These are phyloP conservation scores for Ophion ventricosus DNA, from an alignment of 2,888 invertebrate species.

Conservation along the genomic window DNA sequence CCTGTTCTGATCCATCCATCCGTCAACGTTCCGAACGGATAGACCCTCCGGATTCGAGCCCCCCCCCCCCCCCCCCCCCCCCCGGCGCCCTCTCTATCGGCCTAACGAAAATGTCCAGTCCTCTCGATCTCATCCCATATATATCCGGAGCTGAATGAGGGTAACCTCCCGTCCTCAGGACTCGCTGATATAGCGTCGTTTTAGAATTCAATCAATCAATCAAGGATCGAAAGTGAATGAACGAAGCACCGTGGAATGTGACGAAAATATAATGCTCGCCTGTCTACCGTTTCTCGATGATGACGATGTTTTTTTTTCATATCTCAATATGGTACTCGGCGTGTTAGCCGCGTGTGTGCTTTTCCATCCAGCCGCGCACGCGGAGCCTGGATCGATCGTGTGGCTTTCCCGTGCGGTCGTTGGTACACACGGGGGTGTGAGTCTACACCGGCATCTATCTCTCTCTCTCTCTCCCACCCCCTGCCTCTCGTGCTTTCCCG, in stretches of 20 bases:
- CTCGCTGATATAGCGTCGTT: too few relatives aligned
- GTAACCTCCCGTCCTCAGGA: too few relatives aligned
- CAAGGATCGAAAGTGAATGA: too few relatives aligned
- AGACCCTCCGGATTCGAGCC: conserved; percentile 1
- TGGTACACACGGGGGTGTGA: conserved; percentile 40
- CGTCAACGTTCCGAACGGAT: conserved; percentile 2
- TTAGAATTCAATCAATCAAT: too few relatives aligned
- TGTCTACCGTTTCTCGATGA: too few relatives aligned
- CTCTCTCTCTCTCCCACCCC: conserved; percentile 19
- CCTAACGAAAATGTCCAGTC: too few relatives aligned
- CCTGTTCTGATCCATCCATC: too few relatives aligned
- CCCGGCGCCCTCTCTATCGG: too few relatives aligned
- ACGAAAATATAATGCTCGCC: too few relatives aligned
- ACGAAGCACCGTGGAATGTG: too few relatives aligned
- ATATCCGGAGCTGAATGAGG: too few relatives aligned
- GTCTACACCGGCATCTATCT: conserved; percentile 28
- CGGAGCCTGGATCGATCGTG: conserved; percentile 64
- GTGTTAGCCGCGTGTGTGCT: conserved; percentile 36
- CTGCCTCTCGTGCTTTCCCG: conserved; percentile 42
- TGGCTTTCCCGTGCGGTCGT: conserved; percentile 62
- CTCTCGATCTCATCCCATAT: too few relatives aligned
- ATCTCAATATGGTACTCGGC: neutral
- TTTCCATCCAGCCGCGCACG: conserved; percentile 52
- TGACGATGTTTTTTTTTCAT: neutral
- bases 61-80: neutral